These are phyloP conservation scores for Tenthredo mesomela DNA, from an alignment of 2,888 invertebrate genomes.

Conservation along the genomic window DNA sequence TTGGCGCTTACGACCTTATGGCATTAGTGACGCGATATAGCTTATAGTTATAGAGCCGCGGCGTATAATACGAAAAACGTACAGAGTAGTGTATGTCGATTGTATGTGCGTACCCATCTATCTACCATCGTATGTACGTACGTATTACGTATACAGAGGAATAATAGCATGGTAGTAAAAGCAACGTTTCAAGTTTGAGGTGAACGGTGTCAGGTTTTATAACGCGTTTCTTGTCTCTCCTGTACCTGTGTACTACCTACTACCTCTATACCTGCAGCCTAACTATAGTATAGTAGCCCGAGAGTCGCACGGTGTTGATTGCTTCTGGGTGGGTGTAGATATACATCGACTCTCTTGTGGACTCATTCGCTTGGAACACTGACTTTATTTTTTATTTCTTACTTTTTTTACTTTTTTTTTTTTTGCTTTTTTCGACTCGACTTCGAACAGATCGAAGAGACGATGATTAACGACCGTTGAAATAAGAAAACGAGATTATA, in stretches of 20 bases:
- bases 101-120: not conserved
- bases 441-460: too few relatives aligned
- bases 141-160: not conserved
- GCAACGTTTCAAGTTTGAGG: conserved; percentile 44
- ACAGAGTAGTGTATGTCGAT: not conserved
- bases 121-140: too few relatives aligned
- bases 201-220: conserved; percentile 44
- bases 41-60: not conserved
- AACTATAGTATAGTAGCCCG: not conserved
- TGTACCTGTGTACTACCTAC: not conserved
- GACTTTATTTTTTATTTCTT: not conserved
- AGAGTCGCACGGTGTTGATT: conserved; percentile 51
- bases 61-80: not conserved
- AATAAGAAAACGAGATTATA: too few relatives aligned
- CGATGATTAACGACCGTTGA: too few relatives aligned
- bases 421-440: not conserved
- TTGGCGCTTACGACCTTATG: too few relatives aligned
- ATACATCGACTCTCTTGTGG: not conserved
- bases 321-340: conserved; percentile 7
- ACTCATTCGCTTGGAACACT: conserved; percentile 22
- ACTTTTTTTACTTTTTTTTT: not conserved
- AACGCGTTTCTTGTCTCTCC: not conserved
- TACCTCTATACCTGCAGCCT: not conserved
- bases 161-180: not conserved
- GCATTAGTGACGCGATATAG: too few relatives aligned